Conservation (phyloP, 2,888 invertebrate genomes). For the Empis livida region DNA sequence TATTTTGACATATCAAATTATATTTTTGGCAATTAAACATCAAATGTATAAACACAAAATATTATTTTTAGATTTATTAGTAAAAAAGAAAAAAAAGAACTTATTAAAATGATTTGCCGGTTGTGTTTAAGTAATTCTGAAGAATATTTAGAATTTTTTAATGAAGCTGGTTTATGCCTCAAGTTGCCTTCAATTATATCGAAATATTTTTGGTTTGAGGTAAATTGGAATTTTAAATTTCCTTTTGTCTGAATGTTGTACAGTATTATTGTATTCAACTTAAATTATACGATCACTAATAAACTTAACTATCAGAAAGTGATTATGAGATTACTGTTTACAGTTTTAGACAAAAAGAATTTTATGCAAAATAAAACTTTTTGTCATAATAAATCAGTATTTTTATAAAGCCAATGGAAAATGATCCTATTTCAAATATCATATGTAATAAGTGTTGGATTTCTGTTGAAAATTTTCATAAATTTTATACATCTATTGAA, state of each 20-base stretch:
- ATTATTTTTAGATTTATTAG: too few species aligned
- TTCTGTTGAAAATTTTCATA: conserved; percentile 14
- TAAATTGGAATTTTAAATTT: background rate
- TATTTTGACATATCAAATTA: too few species aligned
- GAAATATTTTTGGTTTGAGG: conserved; percentile 14
- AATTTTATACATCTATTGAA: conserved; percentile 12
- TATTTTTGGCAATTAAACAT: too few species aligned
- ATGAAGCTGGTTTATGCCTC: conserved; percentile 2
- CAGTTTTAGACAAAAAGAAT: too few species aligned
- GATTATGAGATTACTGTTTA: too few species aligned
- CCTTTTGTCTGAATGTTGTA: background rate
- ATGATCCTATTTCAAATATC: conserved; percentile 14
- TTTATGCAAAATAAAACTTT: too few species aligned
- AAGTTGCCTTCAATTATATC: conserved; percentile 8
- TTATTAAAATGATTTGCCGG: conserved; percentile 5
- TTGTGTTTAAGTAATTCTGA: conserved; percentile 5
- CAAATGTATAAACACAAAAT: too few species aligned
- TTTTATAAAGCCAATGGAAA: conserved; percentile 4
- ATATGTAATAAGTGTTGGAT: conserved; percentile 15
- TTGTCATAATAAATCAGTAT: too few species aligned
- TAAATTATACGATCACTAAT: too few species aligned
- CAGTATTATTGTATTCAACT: too few species aligned
- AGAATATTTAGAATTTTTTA: conserved; percentile 9
- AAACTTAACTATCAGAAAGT: too few species aligned
- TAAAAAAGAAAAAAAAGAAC: too few species aligned